Conservation (phyloP, 1,140 invertebrate species). For the Drosophila micromelanica region DNA sequence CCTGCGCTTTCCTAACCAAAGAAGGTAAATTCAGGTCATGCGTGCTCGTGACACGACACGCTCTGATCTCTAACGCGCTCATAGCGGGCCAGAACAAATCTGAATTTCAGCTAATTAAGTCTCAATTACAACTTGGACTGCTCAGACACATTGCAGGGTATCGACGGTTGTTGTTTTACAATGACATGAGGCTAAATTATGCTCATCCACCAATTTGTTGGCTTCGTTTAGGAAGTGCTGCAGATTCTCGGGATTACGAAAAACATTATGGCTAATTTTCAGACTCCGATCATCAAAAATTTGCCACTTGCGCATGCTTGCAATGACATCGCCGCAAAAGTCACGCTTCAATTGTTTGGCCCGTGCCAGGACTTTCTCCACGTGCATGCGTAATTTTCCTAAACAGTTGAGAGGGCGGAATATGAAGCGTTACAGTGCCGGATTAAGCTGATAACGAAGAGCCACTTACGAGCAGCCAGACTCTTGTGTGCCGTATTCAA, state of each 20-base stretch:
- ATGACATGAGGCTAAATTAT: constrained; percentile 6
- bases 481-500: not conserved
- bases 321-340: constrained; percentile 52
- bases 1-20: not conserved
- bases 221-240: constrained; percentile 19
- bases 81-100: no score
- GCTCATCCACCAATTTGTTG: not conserved
- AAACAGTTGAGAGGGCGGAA: not conserved
- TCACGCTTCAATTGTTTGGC: not conserved
- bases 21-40: not conserved
- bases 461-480: constrained; percentile 33
- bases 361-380: not conserved
- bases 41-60: not conserved
- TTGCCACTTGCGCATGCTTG: constrained; percentile 47
- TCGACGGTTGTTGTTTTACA: constrained; percentile 4
- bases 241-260: constrained; percentile 1
- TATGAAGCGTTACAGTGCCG: no score
- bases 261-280: not conserved
- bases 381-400: constrained; percentile 29
- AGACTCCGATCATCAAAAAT: constrained; percentile 11
- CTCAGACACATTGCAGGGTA: not conserved
- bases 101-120: no score
- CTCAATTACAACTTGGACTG: no score
- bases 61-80: not conserved
- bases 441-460: not conserved